phyloP scores from a whole-genome alignment of 2,888 invertebrate genomes.

The Brenthis ino region DNA sequence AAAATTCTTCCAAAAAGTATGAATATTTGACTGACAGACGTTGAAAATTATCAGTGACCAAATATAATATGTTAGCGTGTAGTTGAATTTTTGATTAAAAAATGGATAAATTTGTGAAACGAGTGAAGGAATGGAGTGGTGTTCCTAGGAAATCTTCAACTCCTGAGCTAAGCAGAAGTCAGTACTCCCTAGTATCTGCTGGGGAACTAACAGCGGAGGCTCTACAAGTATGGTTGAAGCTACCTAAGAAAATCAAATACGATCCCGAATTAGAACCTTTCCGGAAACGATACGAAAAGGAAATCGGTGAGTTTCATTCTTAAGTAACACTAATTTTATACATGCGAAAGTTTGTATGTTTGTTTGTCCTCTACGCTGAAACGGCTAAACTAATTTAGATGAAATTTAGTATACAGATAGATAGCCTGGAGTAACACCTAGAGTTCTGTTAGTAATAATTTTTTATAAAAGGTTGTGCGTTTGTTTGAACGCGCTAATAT shows the following conservation, averaged over 20 bases:
- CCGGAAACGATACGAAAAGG: conserved; percentile 77
- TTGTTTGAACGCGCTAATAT: too few species aligned
- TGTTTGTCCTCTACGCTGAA: background rate
- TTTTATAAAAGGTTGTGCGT: too few species aligned
- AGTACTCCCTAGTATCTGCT: conserved; percentile 74
- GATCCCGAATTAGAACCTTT: conserved; percentile 85
- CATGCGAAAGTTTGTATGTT: background rate
- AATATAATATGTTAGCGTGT: background rate
- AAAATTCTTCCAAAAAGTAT: conserved; percentile 7
- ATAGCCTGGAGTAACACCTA: too few species aligned
- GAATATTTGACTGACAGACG: conserved; percentile 8
- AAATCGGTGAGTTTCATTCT: conserved; percentile 60
- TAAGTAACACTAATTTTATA: background rate
- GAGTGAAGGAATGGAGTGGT: conserved; percentile 60
- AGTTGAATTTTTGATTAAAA: background rate
- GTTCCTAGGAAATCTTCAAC: conserved; percentile 59
- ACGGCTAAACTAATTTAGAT: background rate
- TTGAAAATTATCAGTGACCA: background rate
- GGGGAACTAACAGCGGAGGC: conserved; percentile 82
- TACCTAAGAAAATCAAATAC: conserved; percentile 85
- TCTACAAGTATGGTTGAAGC: conserved; percentile 84
- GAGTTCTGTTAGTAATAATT: too few species aligned
- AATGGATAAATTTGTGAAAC: conserved; percentile 59
- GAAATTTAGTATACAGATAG: too few species aligned
- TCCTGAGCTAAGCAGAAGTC: conserved; percentile 72